Percentiles rank a stretch among this genome's conserved stretches.
Conservation (phyloP, 2,888 invertebrate genomes). For the Chaetogeoica ovagalla region DNA sequence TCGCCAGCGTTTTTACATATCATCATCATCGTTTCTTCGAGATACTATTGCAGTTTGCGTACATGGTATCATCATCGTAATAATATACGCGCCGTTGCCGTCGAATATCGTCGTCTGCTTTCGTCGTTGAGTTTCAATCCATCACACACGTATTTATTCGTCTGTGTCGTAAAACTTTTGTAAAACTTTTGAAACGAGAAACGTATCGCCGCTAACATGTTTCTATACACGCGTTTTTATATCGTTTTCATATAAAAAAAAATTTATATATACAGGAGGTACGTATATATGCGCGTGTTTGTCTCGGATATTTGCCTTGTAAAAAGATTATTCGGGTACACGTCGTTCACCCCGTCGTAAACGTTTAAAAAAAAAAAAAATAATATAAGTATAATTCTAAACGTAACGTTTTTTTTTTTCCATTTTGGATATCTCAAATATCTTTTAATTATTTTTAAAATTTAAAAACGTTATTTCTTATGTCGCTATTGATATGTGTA, state of each 20-base stretch:
- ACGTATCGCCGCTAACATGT: background rate
- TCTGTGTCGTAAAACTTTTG: constrained; percentile 13
- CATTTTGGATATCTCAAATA: too few relatives aligned
- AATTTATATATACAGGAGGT: background rate
- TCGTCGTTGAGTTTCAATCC: constrained; percentile 24
- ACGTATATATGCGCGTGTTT: background rate
- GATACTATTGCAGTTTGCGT: too few relatives aligned
- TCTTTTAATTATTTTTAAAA: too few relatives aligned
- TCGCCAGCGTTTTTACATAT: too few relatives aligned
- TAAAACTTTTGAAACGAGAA: constrained; percentile 15
- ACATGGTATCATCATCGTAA: too few relatives aligned
- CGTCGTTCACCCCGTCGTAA: constrained; percentile 23
- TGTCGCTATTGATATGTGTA: too few relatives aligned
- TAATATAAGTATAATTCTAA: too few relatives aligned
- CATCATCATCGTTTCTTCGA: too few relatives aligned
- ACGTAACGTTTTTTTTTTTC: too few relatives aligned
- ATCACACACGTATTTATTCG: constrained; percentile 31
- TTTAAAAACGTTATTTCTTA: too few relatives aligned
- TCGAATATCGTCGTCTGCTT: constrained; percentile 30
- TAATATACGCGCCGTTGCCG: background rate
- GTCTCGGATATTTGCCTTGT: background rate
- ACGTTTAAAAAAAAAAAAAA: background rate
- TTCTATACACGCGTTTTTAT: background rate
- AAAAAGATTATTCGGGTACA: constrained; percentile 21
- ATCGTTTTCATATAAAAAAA: background rate